Base-by-base conservation (phyloP, 2,888 invertebrate species). In the Alloscopus bannaensis region DNA sequence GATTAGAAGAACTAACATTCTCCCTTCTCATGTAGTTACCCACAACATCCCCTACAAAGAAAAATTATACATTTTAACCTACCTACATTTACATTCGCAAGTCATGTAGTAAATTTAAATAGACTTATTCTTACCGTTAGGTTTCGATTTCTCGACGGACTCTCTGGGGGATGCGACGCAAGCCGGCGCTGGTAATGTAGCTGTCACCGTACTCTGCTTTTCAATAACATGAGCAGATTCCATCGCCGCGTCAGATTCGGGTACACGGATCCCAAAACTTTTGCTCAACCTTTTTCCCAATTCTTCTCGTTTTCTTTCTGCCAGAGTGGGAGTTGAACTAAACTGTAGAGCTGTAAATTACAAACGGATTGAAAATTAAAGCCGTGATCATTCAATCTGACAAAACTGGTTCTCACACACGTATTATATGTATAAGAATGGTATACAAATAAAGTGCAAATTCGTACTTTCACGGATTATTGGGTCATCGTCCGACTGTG, bases 271-370 rank as follows among this genome's bases (percentile, higher is more conserved):
- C 6, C 80, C 82, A 73, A 82, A 82, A 36, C 60, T 79, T 45
- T 75, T 79, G 31, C 72, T 75, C 3, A 97, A 90, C 85, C 97
- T 91, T 87, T 95, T 93, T 84, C 94, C 94, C 71, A 96, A 92
- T 89, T 94, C 95, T 89, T 96, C 96, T 84, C 96, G 92, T 87
- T 95, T 95, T 65, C 94, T 92, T 88, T 96, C 96, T 60, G 94
- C 92, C 78, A 94, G 91, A 18, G 96, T 95, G 45, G 96, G 95
- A 84, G 94, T 94, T 1, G 94, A 93, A 90, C 93, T 93, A 88
- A 94, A 94, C 18, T 79, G 71, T 22, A 83, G 72, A 28, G 82
- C 76, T 73, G 13, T 6, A 50, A 24, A n/a, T n/a, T n/a, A n/a
- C n/a, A n/a, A n/a, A n/a, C n/a, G n/a, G n/a, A n/a, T n/a, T n/a